Percentiles rank a stretch among this genome's conserved stretches.
phyloP scores from a whole-genome alignment of 2,113 vertebrate genomes.

The Xyrauchen texanus region DNA sequence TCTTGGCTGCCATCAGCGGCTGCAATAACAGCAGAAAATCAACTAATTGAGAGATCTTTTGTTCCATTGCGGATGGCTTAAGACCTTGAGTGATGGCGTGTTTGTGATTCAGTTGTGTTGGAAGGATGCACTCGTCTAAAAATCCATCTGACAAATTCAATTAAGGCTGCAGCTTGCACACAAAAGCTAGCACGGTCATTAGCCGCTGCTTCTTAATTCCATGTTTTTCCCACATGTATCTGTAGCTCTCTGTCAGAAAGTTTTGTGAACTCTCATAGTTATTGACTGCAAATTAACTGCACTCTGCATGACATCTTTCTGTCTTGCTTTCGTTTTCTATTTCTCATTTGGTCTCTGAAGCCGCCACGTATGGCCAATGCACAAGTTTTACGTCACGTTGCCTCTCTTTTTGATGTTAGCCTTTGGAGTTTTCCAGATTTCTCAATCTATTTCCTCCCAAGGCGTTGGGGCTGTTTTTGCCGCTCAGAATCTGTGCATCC shows the following conservation, averaged over 20 bases:
- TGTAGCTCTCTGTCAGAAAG: conserved; percentile 39
- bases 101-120: conserved; percentile 58
- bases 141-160: conserved; percentile 56
- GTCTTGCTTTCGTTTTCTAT: not conserved
- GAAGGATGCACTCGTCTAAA: conserved; percentile 35
- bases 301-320: conserved; percentile 1
- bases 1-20: conserved; percentile 67
- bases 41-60: conserved; percentile 63
- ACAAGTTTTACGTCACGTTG: conserved; percentile 66
- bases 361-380: not conserved
- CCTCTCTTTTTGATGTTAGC: conserved; percentile 66
- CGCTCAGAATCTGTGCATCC: conserved; percentile 62
- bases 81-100: conserved; percentile 55
- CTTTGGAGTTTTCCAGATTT: conserved; percentile 69
- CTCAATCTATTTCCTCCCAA: conserved; percentile 68
- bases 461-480: conserved; percentile 58
- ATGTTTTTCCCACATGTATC: conserved; percentile 4
- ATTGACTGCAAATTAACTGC: not conserved
- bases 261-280: not conserved
- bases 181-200: conserved; percentile 37
- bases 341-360: conserved; percentile 28
- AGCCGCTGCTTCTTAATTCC: conserved; percentile 1
- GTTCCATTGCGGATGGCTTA: conserved; percentile 37
- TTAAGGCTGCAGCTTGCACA: conserved; percentile 53
- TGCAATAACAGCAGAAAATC: conserved; percentile 65